A percentile compares a stretch with the other conserved stretches of the same genome.
phyloP scores from a whole-genome alignment of 1,140 invertebrate genomes.

The Teleogryllus occipitalis region DNA sequence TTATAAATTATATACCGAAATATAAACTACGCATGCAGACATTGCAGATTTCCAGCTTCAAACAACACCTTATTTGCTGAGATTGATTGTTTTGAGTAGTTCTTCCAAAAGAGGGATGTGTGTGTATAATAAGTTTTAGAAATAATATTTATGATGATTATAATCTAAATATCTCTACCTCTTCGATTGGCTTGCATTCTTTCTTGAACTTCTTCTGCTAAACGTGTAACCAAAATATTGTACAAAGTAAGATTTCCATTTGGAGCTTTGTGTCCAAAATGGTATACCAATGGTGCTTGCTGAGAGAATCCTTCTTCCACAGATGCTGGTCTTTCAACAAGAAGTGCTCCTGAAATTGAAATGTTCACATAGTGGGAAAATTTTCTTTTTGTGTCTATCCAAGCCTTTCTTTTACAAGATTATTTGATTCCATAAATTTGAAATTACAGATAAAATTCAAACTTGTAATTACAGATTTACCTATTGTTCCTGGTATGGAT shows the following conservation, averaged over 20 bases:
- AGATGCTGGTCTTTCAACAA: conserved; percentile 83
- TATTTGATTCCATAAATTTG: too few species aligned
- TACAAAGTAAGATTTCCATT: conserved; percentile 74
- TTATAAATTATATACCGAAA: too few species aligned
- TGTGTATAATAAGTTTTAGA: not conserved
- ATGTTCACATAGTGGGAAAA: not conserved
- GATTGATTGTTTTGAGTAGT: too few species aligned
- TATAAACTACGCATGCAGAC: too few species aligned
- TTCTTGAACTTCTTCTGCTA: conserved; percentile 80
- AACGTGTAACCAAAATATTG: conserved; percentile 70
- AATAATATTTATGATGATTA: not conserved
- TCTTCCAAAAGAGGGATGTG: not conserved
- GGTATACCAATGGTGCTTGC: conserved; percentile 84
- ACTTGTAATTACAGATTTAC: conserved; percentile 32
- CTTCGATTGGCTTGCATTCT: conserved; percentile 79
- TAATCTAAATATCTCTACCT: conserved; percentile 41
- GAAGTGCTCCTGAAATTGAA: conserved; percentile 55
- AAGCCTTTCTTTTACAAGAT: not conserved
- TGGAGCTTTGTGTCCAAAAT: conserved; percentile 84
- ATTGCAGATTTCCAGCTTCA: too few species aligned
- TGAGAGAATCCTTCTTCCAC: conserved; percentile 90
- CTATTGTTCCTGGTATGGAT: conserved; percentile 85
- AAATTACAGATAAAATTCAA: not conserved
- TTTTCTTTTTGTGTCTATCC: not conserved
- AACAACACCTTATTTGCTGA: too few species aligned